Conservation (phyloP, 2,113 vertebrate genomes). For the Madoqua kirkii region DNA sequence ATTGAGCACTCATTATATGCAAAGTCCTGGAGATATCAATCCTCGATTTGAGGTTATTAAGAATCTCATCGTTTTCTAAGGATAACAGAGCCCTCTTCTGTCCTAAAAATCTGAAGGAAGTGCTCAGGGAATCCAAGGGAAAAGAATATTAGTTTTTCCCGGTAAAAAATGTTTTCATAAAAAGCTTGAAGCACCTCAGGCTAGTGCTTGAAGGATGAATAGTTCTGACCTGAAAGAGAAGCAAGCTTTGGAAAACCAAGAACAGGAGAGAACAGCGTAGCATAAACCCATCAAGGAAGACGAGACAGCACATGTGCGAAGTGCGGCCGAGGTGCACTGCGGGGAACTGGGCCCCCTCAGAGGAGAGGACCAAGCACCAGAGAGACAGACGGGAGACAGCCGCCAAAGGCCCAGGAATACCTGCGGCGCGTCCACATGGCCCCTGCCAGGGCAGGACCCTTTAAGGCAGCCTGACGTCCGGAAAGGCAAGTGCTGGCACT, state of each 20-base stretch:
- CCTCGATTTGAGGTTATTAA: background rate
- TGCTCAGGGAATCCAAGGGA: background rate
- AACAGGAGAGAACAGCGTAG: accelerated
- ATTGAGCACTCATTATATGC: background rate
- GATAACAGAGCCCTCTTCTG: background rate
- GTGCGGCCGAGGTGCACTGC: accelerated
- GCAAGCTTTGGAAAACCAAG: background rate
- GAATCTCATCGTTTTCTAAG: background rate
- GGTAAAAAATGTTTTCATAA: background rate
- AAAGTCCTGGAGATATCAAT: background rate
- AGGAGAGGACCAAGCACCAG: background rate
- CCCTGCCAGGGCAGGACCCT: background rate
- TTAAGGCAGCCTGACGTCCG: background rate
- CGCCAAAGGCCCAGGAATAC: background rate
- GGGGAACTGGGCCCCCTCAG: accelerated
- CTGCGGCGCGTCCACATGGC: too few species aligned
- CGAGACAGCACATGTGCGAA: accelerated
- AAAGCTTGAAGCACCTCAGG: background rate
- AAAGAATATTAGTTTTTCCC: background rate
- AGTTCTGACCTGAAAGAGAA: background rate
- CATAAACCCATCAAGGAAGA: background rate
- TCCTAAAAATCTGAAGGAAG: background rate
- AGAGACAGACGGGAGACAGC: background rate
- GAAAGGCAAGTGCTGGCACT: background rate
- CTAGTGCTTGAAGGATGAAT: background rate